phyloP scores from a whole-genome alignment of 2,797 vertebrate species.

The Hydrocynus forskahlii region DNA sequence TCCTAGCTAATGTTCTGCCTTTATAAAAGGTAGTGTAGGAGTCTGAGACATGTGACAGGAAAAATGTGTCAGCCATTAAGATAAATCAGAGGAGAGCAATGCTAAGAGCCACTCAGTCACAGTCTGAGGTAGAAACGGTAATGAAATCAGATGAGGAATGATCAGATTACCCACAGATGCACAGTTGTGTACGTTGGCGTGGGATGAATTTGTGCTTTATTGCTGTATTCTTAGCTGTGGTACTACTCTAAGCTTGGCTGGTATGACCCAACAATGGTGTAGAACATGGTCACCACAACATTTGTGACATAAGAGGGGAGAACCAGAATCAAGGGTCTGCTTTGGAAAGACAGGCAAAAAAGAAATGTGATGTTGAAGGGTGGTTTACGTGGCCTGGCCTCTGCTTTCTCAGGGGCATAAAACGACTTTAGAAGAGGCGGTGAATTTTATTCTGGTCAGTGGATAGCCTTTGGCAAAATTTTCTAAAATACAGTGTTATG shows the following conservation, averaged over 20 bases:
- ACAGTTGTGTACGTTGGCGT: neutral
- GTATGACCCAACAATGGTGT: no score
- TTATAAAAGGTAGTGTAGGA: neutral
- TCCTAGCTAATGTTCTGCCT: constrained; percentile 7
- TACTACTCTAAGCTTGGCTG: no score
- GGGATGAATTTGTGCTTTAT: neutral
- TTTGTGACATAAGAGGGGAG: no score
- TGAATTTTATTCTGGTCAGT: no score
- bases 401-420: no score
- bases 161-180: neutral
- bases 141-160: constrained; percentile 31
- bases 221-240: no score
- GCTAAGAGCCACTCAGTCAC: constrained; percentile 35
- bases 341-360: no score
- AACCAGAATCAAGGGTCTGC: no score
- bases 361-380: no score
- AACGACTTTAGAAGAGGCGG: no score
- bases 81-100: constrained; percentile 38
- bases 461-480: neutral
- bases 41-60: constrained; percentile 18
- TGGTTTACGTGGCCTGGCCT: no score
- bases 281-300: no score
- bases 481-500: neutral
- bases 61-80: constrained; percentile 41
- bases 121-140: neutral